phyloP scores from a whole-genome alignment of 2,797 vertebrate genomes.

The Sebastiscus albofasciatus region DNA sequence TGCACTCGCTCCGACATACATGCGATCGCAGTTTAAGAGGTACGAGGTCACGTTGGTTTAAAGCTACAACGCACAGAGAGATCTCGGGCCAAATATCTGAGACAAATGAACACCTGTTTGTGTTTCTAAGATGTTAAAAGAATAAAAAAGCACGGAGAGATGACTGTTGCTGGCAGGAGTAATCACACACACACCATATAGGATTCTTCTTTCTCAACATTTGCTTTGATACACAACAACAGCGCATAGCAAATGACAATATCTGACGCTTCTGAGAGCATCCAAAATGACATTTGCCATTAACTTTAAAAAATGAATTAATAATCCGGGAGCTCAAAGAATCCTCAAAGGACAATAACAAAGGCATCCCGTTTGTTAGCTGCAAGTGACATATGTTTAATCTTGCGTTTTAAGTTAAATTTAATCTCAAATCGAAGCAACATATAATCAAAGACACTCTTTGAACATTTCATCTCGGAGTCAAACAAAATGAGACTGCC shows the following conservation, averaged over 20 bases:
- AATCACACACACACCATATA: slow-evolving; percentile 36
- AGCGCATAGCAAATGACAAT: slow-evolving; percentile 63
- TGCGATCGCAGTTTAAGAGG: slow-evolving; percentile 57
- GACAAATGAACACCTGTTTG: slow-evolving; percentile 55
- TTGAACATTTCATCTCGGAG: slow-evolving; percentile 78
- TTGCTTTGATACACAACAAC: slow-evolving; percentile 71
- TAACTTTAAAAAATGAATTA: slow-evolving; percentile 76
- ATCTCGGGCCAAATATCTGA: slow-evolving; percentile 37
- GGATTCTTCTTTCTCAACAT: slow-evolving; percentile 57
- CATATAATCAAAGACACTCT: slow-evolving; percentile 78
- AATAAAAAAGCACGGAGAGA: slow-evolving; percentile 18
- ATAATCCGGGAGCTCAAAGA: slow-evolving; percentile 72
- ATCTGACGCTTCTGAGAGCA: slow-evolving; percentile 71
- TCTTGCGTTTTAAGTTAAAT: slow-evolving; percentile 77
- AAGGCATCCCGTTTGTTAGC: slow-evolving; percentile 71
- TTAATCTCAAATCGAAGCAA: slow-evolving; percentile 74
- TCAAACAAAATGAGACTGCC: slow-evolving; percentile 79
- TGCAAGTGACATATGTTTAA: slow-evolving; percentile 81
- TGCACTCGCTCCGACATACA: slow-evolving; percentile 56
- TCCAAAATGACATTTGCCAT: slow-evolving; percentile 76
- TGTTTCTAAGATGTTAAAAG: slow-evolving; percentile 46
- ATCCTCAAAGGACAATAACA: slow-evolving; percentile 80
- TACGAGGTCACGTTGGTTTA: slow-evolving; percentile 57
- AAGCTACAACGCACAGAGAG: slow-evolving; percentile 23
- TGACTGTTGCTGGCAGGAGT: slow-evolving; percentile 47